Evolutionary conservation across 2,113 vertebrate genomes (phyloP).

Genomic region (Heterotis niloticus): DNA sequence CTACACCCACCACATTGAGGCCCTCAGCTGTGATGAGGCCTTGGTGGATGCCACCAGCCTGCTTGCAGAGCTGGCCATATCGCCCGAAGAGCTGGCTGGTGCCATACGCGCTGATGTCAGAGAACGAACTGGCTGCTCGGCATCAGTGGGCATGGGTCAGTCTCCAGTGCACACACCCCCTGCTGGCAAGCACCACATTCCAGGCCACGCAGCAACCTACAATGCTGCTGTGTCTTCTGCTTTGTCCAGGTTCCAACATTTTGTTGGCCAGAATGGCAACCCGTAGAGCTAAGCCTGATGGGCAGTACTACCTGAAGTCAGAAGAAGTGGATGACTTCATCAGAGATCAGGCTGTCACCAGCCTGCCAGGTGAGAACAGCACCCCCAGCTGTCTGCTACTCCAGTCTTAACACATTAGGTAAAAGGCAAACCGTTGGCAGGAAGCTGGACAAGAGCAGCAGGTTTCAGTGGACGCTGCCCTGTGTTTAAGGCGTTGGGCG

Average conservation of each 20-base stretch:
- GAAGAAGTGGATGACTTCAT: constrained; percentile 97
- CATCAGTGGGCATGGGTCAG: constrained; percentile 94
- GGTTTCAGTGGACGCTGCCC: neutral
- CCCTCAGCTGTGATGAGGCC: constrained; percentile 95
- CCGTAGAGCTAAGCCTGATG: constrained; percentile 89
- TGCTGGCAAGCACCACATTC: too few species aligned
- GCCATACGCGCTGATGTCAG: constrained; percentile 81
- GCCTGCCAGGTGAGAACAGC: constrained; percentile 78
- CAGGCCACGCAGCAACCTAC: neutral
- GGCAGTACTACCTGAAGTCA: constrained; percentile 84
- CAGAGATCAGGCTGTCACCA: constrained; percentile 81
- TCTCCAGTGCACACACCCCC: constrained; percentile 11
- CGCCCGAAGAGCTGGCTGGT: constrained; percentile 80
- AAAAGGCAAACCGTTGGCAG: neutral
- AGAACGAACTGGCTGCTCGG: constrained; percentile 83
- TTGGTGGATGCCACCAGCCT: constrained; percentile 84
- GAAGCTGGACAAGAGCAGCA: neutral
- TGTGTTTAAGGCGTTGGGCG: constrained; percentile 80
- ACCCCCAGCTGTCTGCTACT: constrained; percentile 31
- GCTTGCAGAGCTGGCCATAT: constrained; percentile 75
- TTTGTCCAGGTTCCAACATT: constrained; percentile 86
- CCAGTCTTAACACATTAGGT: neutral
- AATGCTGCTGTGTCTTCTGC: constrained; percentile 4
- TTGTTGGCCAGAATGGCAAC: constrained; percentile 94
- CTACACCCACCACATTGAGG: constrained; percentile 93